These are phyloP conservation scores for Sebastes steindachneri DNA, from an alignment of 2,797 vertebrate genomes.

Conservation along the genomic window DNA sequence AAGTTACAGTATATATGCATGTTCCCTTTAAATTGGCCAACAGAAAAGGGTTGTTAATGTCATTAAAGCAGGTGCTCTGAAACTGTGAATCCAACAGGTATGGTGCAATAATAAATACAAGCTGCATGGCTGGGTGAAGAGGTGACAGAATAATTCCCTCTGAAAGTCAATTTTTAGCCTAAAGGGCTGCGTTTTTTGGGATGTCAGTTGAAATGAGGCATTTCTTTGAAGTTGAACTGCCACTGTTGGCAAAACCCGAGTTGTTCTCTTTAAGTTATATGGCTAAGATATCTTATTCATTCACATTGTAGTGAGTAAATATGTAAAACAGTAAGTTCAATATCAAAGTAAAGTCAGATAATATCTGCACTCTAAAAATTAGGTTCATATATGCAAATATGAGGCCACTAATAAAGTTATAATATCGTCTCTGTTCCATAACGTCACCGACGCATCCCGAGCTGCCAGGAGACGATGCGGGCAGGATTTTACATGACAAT, in stretches of 20 bases:
- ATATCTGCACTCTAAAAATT: background rate
- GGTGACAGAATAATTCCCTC: background rate
- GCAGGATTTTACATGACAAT: conserved; percentile 53
- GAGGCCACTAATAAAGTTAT: background rate
- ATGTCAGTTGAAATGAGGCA: background rate
- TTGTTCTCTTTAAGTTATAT: too few relatives aligned
- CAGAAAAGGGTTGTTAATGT: background rate
- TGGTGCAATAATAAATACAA: background rate
- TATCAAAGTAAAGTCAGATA: background rate
- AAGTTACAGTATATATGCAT: background rate
- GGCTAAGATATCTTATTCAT: background rate
- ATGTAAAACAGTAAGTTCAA: too few relatives aligned
- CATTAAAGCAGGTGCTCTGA: background rate
- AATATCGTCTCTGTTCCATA: background rate
- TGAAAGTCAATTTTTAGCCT: background rate
- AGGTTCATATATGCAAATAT: conserved; percentile 1
- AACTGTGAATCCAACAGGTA: background rate
- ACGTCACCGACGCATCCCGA: background rate
- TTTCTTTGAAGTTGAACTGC: background rate
- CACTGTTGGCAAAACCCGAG: background rate
- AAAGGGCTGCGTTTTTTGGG: background rate
- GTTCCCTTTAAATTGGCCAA: background rate
- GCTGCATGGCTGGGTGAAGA: background rate
- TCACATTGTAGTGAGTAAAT: background rate
- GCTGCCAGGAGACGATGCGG: conserved; percentile 20